These are phyloP conservation scores for Megamerina dolium DNA, from an alignment of 2,888 invertebrate genomes.

Conservation along the genomic window DNA sequence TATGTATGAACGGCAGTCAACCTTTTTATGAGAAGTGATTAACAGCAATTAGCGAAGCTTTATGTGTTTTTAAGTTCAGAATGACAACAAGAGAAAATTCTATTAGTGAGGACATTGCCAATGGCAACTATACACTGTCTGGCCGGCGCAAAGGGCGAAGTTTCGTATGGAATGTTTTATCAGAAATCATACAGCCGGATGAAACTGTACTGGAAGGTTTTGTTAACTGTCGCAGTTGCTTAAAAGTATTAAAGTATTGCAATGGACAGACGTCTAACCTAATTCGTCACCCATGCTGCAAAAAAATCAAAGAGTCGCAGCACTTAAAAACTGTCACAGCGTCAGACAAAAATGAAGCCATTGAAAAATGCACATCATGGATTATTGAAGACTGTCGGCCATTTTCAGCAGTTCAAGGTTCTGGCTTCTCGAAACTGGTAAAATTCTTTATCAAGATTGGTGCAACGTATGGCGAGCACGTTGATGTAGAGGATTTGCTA, in stretches of 20 bases:
- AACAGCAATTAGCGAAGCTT: no score
- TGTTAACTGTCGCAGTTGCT: not conserved
- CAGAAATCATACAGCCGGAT: not conserved
- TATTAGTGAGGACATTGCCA: no score
- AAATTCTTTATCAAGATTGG: conserved; percentile 10
- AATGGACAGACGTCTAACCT: conserved; percentile 2
- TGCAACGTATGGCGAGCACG: conserved; percentile 5
- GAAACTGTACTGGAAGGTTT: not conserved
- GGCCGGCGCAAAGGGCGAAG: no score
- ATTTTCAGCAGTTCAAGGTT: conserved; percentile 4
- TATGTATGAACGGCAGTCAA: no score
- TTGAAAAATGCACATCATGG: conserved; percentile 2
- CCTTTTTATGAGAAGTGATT: no score
- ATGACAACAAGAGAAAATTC: no score
- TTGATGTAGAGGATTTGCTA: conserved; percentile 5
- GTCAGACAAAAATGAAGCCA: conserved; percentile 1
- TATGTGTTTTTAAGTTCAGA: no score
- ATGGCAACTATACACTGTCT: no score
- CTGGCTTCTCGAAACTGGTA: conserved; percentile 2
- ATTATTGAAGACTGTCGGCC: conserved; percentile 5
- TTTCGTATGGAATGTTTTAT: conserved; percentile 15
- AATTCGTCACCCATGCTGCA: conserved; percentile 2
- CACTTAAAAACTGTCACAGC: not conserved
- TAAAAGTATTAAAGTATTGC: not conserved
- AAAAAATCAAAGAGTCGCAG: not conserved